Evolutionary conservation across 2,888 invertebrate species (phyloP).

Genomic region (Tetramorium bicarinatum): DNA sequence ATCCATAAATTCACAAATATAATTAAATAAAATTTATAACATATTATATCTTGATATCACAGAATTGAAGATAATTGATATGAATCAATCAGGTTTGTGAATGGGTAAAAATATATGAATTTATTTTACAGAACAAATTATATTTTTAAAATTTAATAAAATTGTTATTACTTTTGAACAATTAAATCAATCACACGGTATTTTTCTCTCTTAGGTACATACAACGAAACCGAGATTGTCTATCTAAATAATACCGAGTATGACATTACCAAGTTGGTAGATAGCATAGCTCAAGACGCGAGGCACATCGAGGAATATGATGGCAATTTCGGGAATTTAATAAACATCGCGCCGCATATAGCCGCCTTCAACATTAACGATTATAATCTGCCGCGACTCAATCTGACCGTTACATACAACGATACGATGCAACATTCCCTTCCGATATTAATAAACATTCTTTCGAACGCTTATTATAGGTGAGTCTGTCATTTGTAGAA

Average conservation of each 20-base stretch:
- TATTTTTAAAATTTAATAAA: not conserved
- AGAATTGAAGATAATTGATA: not conserved
- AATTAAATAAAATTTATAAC: not conserved
- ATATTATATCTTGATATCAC: not conserved
- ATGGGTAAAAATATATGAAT: not conserved
- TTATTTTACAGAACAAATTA: not conserved
- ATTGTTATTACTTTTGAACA: not conserved
- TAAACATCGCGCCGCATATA: conserved; percentile 89
- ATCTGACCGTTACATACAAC: conserved; percentile 91
- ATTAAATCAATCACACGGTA: not conserved
- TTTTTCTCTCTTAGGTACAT: conserved; percentile 86
- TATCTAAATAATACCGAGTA: conserved; percentile 88
- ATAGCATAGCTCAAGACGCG: conserved; percentile 81
- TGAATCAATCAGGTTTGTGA: not conserved
- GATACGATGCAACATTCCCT: conserved; percentile 93
- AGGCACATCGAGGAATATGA: conserved; percentile 88
- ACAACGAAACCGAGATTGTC: conserved; percentile 89
- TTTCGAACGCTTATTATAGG: conserved; percentile 91
- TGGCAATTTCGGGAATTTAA: conserved; percentile 90
- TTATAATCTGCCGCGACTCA: conserved; percentile 87
- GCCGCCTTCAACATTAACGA: conserved; percentile 90
- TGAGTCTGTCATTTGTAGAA: conserved; percentile 77
- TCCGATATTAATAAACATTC: conserved; percentile 91
- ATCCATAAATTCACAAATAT: not conserved
- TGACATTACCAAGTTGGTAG: conserved; percentile 84